Evolutionary conservation across 2,797 vertebrate species (phyloP), one percentile per base, ranked within the genome.

Genomic region (Pseudopleuronectes americanus): DNA sequence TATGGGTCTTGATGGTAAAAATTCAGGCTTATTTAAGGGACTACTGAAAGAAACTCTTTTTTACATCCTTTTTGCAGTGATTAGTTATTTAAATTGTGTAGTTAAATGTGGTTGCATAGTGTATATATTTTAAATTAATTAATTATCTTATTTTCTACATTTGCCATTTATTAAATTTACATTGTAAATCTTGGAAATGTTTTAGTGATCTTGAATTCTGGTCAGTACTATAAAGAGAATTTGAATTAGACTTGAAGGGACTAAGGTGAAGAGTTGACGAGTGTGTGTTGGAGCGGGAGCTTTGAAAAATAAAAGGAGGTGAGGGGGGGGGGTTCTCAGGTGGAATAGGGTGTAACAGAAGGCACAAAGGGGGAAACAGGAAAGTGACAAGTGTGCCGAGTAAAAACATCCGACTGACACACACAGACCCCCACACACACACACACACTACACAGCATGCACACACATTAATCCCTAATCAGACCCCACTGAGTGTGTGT

Each of bases 311-410:
- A 70, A 67, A 47, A 69, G 67, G n/a, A n/a, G n/a, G n/a, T n/a
- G 51, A 66, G 65, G 62, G 69, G 75, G 75, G 79, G 79, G 13
- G 14, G 71, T 24, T 74, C 47, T 82, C 81, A 88, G 88, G 84
- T 84, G 84, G 87, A 87, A 81, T 41, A 72, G 61, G 51, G 45
- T 70, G 86, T 79, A 79, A 91, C 84, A 89, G 87, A 89, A 76
- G 84, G 61, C 75, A 68, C 77, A 74, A n/a, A 9, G 70, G 69
- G 77, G 73, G 61, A 82, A 79, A 77, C 74, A 86, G 74, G 61
- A 84, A 76, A 87, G 69, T 79, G 85, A 89, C 84, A 89, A 89
- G 85, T 89, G 82, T 58, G 76, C 74, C 68, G 81, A 89, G 87
- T 87, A 71, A 84, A 86, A 85, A 86, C 79, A 84, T 89, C 82